Base-by-base conservation (phyloP, 1,140 invertebrate genomes). In the Andricus grossulariae region DNA sequence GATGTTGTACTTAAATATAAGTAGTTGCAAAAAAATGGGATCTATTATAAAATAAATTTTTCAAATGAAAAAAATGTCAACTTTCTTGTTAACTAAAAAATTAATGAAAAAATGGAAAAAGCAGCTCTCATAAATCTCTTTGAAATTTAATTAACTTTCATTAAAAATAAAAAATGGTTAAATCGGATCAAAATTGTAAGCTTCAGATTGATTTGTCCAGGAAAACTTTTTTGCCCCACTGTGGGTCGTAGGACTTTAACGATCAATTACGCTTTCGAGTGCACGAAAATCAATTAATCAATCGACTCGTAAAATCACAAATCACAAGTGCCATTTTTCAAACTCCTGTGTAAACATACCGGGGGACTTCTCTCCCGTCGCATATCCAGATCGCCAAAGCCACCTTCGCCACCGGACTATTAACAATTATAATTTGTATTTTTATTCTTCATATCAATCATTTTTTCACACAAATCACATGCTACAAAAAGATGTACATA, bases 331-430 rank as follows among this genome's bases (percentile, higher is more conserved):
- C 32, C 66, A 66, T 25, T 71, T 78, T 81, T 72, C 70, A 79
- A 80, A 85, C 77, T 80, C 52, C 78, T 80, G 11, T 79, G 32
- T 75, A 78, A 87, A 91, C 90, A 79, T 91, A 91, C 90, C 90
- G 90, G 87, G 80, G 87, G 86, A 84, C 84, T 88, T 91, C 88
- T 88, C 75, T 89, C 89, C 73, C 88, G 89, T 86, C 80, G 88
- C 74, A 88, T 83, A 84, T 91, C 89, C 87, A 90, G 85, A 82
- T 89, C 88, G 81, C 87, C 85, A 81, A 91, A 91, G 84, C 87
- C 90, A 90, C 88, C 88, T 83, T 91, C 89, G 86, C 88, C 90
- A 90, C 86, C 87, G 84, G 89, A 89, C 90, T 91, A 90, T 87
- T 83, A 84, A 84, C 82, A 88, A 82, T 82, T 83, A 66, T 51